Evolutionary conservation across 1,140 invertebrate genomes (phyloP).

Genomic region (Papilio polytes): DNA sequence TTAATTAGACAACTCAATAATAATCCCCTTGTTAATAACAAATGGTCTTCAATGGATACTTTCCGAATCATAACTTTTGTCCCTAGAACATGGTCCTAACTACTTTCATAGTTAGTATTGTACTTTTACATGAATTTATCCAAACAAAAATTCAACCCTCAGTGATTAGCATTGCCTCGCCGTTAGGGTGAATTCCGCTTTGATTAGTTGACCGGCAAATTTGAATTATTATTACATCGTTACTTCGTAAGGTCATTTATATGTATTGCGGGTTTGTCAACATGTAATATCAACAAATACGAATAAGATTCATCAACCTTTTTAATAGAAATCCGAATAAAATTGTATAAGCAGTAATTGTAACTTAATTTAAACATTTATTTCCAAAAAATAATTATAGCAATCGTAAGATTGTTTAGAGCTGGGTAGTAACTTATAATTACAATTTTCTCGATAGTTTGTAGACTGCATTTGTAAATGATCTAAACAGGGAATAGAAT

Average conservation of each 20-base stretch:
- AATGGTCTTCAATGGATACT: too few species aligned
- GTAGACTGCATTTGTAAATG: background rate
- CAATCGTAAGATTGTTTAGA: too few species aligned
- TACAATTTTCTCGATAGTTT: too few species aligned
- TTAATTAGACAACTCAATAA: too few species aligned
- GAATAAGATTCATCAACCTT: too few species aligned
- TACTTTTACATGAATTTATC: conserved; percentile 17
- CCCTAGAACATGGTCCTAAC: background rate
- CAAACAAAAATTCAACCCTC: conserved; percentile 33
- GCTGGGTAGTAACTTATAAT: too few species aligned
- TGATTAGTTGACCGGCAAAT: conserved; percentile 40
- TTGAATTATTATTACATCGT: conserved; percentile 40
- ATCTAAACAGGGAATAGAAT: background rate
- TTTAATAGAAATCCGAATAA: too few species aligned
- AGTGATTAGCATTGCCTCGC: conserved; percentile 33
- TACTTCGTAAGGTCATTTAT: conserved; percentile 35
- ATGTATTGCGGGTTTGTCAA: background rate
- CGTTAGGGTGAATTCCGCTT: conserved; percentile 32
- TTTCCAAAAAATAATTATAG: too few species aligned
- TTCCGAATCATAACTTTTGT: too few species aligned
- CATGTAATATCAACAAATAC: background rate
- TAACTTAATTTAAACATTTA: too few species aligned
- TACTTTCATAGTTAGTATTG: background rate
- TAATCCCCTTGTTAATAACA: too few species aligned
- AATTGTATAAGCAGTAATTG: too few species aligned